Conservation (phyloP, 2,113 vertebrate species). For the Falcunculus frontatus region DNA sequence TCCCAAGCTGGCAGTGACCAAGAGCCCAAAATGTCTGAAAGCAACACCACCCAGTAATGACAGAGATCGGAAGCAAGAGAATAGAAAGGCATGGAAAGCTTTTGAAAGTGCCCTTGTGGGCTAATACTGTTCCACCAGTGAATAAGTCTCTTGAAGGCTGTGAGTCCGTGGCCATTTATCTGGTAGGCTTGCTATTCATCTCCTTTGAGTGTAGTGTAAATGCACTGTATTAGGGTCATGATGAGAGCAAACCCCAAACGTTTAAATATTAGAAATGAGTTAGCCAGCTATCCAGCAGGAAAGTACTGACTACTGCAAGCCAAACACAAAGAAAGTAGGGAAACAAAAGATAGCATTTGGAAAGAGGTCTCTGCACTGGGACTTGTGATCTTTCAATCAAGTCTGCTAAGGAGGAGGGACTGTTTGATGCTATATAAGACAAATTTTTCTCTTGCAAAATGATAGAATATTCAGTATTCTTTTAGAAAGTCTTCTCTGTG, state of each 20-base stretch:
- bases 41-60: slow-evolving; percentile 17
- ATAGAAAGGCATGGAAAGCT: slow-evolving; percentile 47
- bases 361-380: background rate
- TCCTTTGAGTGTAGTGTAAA: slow-evolving; percentile 61
- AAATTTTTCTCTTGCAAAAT: background rate
- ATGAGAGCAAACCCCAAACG: slow-evolving; percentile 50
- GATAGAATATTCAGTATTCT: background rate
- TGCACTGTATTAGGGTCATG: slow-evolving; percentile 54
- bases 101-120: slow-evolving; percentile 51
- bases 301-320: background rate
- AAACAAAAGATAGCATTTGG: slow-evolving; percentile 37
- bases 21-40: slow-evolving; percentile 7
- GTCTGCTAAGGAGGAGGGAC: background rate
- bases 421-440: background rate
- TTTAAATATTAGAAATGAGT: slow-evolving; percentile 45
- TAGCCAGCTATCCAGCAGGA: background rate
- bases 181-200: slow-evolving; percentile 56
- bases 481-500: background rate
- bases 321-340: slow-evolving; percentile 35
- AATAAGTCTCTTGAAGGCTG: slow-evolving; percentile 35
- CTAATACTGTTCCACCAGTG: slow-evolving; percentile 48
- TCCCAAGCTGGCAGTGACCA: background rate
- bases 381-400: background rate
- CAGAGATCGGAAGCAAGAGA: slow-evolving; percentile 16
- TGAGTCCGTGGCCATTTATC: slow-evolving; percentile 47